Evolutionary conservation across 1,140 invertebrate genomes (phyloP), one percentile per base, ranked within the genome.

Genomic region (Meloidogyne chitwoodi): DNA sequence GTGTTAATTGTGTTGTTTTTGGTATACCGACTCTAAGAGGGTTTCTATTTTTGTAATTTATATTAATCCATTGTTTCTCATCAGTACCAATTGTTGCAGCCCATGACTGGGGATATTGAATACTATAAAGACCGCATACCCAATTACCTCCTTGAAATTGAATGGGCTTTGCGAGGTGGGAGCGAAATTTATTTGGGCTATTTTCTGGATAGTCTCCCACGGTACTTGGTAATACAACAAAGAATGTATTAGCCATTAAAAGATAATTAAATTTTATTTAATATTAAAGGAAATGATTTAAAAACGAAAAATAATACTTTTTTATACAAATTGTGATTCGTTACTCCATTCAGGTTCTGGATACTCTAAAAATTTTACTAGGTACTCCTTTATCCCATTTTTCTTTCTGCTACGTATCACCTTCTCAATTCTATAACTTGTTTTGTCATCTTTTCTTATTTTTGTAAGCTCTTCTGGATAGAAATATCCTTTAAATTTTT

Each of bases 321-420:
- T 69, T 73, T 16, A 73, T 14, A 69, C 64, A 44, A 74, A 34
- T 27, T 75, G 19, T 48, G 0, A 12, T 56, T 56, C 68, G 27
- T 70, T 26, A 73, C 77, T 11, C 74, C 74, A 75, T 19, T 29
- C 12, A 24, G 29, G 29, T 2, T 68, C 31, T 0, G 74, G 66
- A 56, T 75, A 26, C 10, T 74, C 74, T n/a, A 56, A 26, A 29
- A 56, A 75, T 73, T 27, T 48, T 22, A 76, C 74, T 62, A 34
- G 56, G 11, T 74, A 75, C 19, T 76, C 56, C 19, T 38, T 75
- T 22, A 19, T 38, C 8, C 74, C 72, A 31, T 75, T 27, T 41
- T 56, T 48, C 71, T 34, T 29, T 34, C 14, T 68, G 6, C 44
- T 68, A 19, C 14, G 19, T n/a, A 24, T 63, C 4, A 27, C 4